Conservation (phyloP, 2,113 vertebrate species). For the Trematocara unimaculatum region DNA sequence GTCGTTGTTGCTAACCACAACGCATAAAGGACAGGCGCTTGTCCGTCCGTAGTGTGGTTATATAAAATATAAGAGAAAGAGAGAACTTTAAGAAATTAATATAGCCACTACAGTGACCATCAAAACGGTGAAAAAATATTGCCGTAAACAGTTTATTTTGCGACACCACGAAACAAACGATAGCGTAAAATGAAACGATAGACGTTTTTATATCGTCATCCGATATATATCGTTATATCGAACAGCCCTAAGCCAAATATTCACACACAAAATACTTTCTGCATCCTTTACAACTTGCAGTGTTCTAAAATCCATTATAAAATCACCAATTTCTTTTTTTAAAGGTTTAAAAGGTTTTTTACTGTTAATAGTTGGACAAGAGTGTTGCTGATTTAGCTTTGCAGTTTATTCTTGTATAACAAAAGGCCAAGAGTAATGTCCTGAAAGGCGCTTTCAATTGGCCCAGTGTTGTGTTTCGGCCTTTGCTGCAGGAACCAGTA, state of each 20-base stretch:
- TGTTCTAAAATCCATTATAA: background rate
- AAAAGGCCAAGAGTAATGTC: fast-evolving
- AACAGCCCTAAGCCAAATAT: background rate
- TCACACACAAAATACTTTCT: background rate
- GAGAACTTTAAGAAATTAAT: no score
- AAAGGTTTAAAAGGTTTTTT: background rate
- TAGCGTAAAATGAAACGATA: no score
- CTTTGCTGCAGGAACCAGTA: background rate
- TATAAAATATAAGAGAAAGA: no score
- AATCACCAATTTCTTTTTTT: background rate
- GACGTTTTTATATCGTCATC: no score
- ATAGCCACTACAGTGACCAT: no score
- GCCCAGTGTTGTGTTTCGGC: background rate
- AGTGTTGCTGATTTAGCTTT: background rate
- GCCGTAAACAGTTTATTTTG: no score
- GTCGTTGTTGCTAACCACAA: no score
- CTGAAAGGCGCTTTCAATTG: background rate
- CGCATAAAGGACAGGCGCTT: no score
- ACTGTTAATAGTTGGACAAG: background rate
- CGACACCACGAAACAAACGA: no score
- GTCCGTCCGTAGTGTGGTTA: no score
- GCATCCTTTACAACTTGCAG: background rate
- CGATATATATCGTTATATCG: no score
- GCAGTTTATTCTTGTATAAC: background rate
- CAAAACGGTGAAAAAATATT: no score